These are phyloP conservation scores for Eremobia ochroleuca DNA, from an alignment of 2,888 invertebrate species.

Conservation along the genomic window DNA sequence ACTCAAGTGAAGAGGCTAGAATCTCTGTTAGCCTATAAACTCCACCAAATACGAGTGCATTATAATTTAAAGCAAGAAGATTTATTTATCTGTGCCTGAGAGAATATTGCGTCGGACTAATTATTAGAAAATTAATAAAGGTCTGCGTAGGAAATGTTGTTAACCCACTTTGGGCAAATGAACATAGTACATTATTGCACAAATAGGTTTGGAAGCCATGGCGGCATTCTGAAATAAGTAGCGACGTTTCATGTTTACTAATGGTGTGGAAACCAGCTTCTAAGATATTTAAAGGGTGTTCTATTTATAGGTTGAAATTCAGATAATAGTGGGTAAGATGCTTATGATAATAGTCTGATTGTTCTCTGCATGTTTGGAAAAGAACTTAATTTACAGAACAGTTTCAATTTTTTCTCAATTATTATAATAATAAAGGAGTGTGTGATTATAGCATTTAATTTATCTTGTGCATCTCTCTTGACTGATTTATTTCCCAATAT, in stretches of 20 bases:
- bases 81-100: constrained; percentile 50
- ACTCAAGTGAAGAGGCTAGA: not conserved
- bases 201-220: constrained; percentile 36
- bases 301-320: not conserved
- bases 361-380: too few species aligned
- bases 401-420: too few species aligned
- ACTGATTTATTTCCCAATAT: too few species aligned
- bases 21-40: constrained; percentile 14
- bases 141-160: constrained; percentile 58
- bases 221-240: constrained; percentile 34
- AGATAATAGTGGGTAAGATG: too few species aligned
- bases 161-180: constrained; percentile 59
- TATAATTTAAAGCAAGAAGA: constrained; percentile 45
- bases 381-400: not conserved
- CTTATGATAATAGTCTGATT: not conserved
- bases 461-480: not conserved
- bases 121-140: constrained; percentile 68
- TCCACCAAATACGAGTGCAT: constrained; percentile 29
- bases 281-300: not conserved
- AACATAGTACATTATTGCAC: constrained; percentile 38
- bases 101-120: constrained; percentile 59
- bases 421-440: not conserved
- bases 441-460: not conserved
- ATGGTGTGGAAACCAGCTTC: constrained; percentile 9
- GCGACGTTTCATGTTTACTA: constrained; percentile 14